Percentiles rank a stretch among this genome's conserved stretches.
These are phyloP conservation scores for Falco peregrinus DNA, from an alignment of 2,797 vertebrate species.

Conservation along the genomic window DNA sequence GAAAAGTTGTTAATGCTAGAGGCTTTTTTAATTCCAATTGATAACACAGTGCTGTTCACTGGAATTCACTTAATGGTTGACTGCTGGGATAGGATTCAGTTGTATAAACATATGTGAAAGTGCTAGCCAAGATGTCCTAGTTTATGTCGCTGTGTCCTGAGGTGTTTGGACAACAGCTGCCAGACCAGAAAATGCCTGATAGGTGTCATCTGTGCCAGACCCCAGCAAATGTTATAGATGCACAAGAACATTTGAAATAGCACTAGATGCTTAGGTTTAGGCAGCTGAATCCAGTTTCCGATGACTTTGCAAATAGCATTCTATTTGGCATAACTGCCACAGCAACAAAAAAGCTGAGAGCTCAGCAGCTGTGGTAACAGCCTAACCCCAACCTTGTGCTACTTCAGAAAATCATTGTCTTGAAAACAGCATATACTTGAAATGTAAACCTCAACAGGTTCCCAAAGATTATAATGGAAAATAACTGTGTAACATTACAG, in stretches of 20 bases:
- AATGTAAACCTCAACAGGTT: neutral
- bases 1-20: neutral
- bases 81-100: neutral
- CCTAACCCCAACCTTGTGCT: neutral
- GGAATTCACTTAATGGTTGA: neutral
- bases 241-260: neutral
- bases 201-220: neutral
- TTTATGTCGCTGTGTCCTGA: neutral
- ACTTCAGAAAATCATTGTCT: neutral
- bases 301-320: neutral
- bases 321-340: neutral
- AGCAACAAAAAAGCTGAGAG: neutral
- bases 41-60: neutral
- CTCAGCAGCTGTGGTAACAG: neutral
- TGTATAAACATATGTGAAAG: neutral
- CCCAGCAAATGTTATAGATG: neutral
- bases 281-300: neutral
- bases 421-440: neutral
- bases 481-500: neutral
- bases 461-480: neutral
- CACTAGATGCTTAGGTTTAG: rapidly evolving
- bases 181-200: neutral
- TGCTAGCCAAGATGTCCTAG: neutral
- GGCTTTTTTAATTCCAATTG: neutral
- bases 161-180: neutral